A percentile compares a stretch with the other conserved stretches of the same genome.
phyloP scores from a whole-genome alignment of 2,888 invertebrate genomes.

The Zaprionus bogoriensis region DNA sequence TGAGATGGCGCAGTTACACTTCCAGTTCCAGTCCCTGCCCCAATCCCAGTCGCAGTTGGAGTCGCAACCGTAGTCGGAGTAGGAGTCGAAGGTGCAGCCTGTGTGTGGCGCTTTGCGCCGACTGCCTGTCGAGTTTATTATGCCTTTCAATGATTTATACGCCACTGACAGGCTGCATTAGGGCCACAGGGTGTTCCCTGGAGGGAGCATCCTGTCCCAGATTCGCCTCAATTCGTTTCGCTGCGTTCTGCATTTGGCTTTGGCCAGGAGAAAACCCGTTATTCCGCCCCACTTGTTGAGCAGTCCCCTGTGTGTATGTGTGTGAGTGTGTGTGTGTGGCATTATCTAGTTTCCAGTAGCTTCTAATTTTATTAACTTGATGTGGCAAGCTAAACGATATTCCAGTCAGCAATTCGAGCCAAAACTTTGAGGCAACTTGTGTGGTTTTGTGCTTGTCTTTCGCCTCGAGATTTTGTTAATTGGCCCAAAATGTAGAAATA shows the following conservation, averaged over 20 bases:
- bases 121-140: slow-evolving; percentile 59
- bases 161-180: slow-evolving; percentile 51
- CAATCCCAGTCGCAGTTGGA: background rate
- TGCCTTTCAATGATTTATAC: slow-evolving; percentile 62
- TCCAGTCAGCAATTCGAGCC: background rate
- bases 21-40: too few species aligned
- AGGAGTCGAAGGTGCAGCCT: slow-evolving; percentile 8
- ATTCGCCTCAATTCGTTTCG: slow-evolving; percentile 23
- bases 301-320: background rate
- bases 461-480: slow-evolving; percentile 28
- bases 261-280: slow-evolving; percentile 6
- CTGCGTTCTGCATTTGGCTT: slow-evolving; percentile 32
- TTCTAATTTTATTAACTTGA: slow-evolving; percentile 28
- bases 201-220: slow-evolving; percentile 11
- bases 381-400: background rate
- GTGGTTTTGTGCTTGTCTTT: slow-evolving; percentile 23
- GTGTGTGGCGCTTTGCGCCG: slow-evolving; percentile 16
- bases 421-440: slow-evolving; percentile 27
- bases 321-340: background rate
- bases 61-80: background rate
- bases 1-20: slow-evolving; percentile 22
- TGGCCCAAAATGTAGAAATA: slow-evolving; percentile 45
- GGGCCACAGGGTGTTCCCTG: slow-evolving; percentile 21
- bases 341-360: slow-evolving; percentile 1
- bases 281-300: slow-evolving; percentile 46